Evolutionary conservation across 2,888 invertebrate species (phyloP), one percentile per base, ranked within the genome.

Genomic region (Scaptomyza cyrtandrae): DNA sequence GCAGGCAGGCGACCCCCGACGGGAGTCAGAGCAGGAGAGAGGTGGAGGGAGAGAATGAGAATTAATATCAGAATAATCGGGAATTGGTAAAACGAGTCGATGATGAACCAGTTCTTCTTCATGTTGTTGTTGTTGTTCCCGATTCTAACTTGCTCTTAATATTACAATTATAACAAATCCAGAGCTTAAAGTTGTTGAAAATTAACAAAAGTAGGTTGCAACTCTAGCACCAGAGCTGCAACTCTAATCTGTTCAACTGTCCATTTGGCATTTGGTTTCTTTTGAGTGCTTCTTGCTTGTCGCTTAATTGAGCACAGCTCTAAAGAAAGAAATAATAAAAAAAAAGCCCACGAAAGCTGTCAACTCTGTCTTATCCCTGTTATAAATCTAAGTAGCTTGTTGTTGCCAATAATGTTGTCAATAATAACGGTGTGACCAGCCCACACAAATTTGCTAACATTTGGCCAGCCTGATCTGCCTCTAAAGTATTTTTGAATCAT

Each of bases 51-150:
- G 19, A 19, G 19, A 19, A 9, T 13, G 9, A 35, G 49, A 49
- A 49, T 33, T 13, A 27, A 6, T 10, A 16, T 11, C 11, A 31
- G 11, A 13, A 35, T 5, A 35, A 24, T 50, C 10, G 41, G 35
- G 16, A 16, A 31, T 50, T 24, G 24, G 16, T 13, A 13, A 78
- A 78, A 72, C 75, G 52, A 78, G 83, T 78, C 78, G 14, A 68
- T 65, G 61, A 10, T 86, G 86, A 76, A 83, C 83, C 72, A 85
- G 63, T 80, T 85, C 14, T 14, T 37, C 6, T 14, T 37, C 33
- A 7, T 7, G 39, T 9, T 39, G 39, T 9, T 39, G 39, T 9
- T 39, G 39, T 14, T 48, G 52, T 65, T 70, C 64, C 71, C 56
- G 63, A 54, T 66, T 71, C 63, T 60, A 43, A 33, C 1, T n/a